Evolutionary conservation across 1,140 invertebrate species (phyloP).

Genomic region (Bicyclus anynana): DNA sequence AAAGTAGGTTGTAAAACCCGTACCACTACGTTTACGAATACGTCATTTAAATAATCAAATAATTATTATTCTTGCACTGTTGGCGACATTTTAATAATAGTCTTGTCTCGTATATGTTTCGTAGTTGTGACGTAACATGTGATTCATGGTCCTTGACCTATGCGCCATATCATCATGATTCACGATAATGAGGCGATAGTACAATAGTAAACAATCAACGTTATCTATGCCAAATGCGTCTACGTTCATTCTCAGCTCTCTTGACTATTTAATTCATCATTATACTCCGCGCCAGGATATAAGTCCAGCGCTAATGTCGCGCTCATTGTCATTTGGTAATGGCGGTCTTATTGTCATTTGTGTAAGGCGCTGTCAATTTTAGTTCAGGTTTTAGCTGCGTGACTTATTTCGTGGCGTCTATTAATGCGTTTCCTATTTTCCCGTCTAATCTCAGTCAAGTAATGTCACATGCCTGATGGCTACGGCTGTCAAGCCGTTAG

Average conservation of each 20-base stretch:
- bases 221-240: neutral
- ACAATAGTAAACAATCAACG: constrained; percentile 12
- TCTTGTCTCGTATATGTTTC: constrained; percentile 1
- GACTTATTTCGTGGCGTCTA: too few relatives aligned
- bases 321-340: too few relatives aligned
- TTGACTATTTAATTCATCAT: neutral
- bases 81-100: neutral
- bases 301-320: too few relatives aligned
- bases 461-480: too few relatives aligned
- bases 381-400: too few relatives aligned
- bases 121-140: constrained; percentile 9
- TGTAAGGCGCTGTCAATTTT: too few relatives aligned
- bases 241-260: neutral
- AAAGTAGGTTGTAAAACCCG: neutral
- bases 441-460: too few relatives aligned
- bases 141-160: constrained; percentile 33
- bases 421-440: too few relatives aligned
- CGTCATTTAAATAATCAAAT: neutral
- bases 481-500: too few relatives aligned
- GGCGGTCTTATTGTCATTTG: too few relatives aligned
- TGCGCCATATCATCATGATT: constrained; percentile 10
- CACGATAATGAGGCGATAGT: constrained; percentile 16
- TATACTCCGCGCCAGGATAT: too few relatives aligned
- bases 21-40: neutral
- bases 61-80: neutral